These are phyloP conservation scores for Drosophila melanosoma DNA, from an alignment of 2,888 invertebrate species.

Conservation along the genomic window DNA sequence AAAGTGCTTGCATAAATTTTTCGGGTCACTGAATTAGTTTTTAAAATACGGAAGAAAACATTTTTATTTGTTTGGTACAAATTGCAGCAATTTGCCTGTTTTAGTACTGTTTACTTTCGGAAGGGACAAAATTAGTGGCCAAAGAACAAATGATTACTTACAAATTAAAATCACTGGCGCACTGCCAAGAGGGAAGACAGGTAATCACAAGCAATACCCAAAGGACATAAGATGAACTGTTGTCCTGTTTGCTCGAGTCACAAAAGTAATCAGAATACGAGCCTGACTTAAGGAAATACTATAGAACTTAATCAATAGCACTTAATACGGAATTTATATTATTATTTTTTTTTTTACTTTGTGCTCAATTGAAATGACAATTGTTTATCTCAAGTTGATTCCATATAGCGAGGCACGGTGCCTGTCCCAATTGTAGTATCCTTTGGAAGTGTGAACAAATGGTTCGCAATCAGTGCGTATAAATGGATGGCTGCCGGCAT, in stretches of 20 bases:
- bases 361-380: background rate
- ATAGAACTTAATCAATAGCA: background rate
- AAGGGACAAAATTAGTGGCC: background rate
- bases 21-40: background rate
- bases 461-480: constrained; percentile 50
- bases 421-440: constrained; percentile 1
- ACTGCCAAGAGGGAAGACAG: background rate
- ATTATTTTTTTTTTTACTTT: background rate
- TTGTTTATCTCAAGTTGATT: background rate
- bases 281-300: background rate
- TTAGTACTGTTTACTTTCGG: background rate
- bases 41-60: background rate
- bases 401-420: background rate
- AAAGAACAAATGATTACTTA: background rate
- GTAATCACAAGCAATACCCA: background rate
- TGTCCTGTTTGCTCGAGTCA: background rate
- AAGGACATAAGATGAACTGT: background rate
- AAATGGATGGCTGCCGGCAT: constrained; percentile 41
- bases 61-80: background rate
- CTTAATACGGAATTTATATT: background rate
- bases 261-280: background rate
- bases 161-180: background rate
- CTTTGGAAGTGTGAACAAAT: constrained; percentile 18
- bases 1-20: background rate
- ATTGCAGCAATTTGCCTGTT: background rate